Evolutionary conservation across 2,888 invertebrate species (phyloP).

Genomic region (Stenurella melanura): DNA sequence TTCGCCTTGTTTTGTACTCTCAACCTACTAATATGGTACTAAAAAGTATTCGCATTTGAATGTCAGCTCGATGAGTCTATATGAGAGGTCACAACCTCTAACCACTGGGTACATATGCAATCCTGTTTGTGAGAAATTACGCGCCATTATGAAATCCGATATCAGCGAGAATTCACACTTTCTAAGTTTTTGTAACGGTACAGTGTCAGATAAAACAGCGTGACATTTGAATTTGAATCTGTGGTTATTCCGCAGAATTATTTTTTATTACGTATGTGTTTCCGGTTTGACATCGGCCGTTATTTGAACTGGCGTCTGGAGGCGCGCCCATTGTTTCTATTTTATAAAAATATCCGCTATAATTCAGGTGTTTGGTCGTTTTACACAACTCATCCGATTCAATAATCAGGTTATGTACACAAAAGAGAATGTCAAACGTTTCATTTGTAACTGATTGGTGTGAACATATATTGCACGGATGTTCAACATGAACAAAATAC

Average conservation of each 20-base stretch:
- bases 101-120: neutral
- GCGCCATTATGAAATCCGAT: neutral
- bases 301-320: neutral
- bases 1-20: no score
- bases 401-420: neutral
- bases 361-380: neutral
- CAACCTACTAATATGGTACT: no score
- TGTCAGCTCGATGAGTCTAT: no score
- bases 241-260: neutral
- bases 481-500: neutral
- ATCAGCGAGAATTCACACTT: neutral
- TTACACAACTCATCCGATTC: neutral
- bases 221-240: neutral
- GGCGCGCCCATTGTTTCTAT: neutral
- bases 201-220: neutral
- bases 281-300: neutral
- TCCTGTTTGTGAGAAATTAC: conserved; percentile 11
- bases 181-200: conserved; percentile 10
- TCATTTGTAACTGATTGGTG: conserved; percentile 1
- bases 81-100: no score
- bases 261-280: neutral
- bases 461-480: neutral
- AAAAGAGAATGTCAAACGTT: neutral
- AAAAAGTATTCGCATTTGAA: no score
- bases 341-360: neutral